Base-by-base conservation (phyloP, 2,113 vertebrate species). In the Ophiodon elongatus region DNA sequence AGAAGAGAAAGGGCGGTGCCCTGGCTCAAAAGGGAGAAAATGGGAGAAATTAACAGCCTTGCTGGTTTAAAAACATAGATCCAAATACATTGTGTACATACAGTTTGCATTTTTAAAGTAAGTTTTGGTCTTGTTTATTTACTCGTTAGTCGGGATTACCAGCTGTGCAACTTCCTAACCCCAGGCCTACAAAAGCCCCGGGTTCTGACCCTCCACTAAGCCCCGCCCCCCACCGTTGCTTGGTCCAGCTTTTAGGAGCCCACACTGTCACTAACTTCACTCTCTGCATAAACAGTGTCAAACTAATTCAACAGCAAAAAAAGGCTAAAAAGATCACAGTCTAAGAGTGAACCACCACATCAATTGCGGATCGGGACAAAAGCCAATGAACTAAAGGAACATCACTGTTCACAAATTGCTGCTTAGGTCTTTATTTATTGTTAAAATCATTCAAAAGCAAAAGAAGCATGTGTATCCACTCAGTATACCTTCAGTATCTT, bases 41-140 rank as follows among this genome's bases (percentile, higher is more conserved):
- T 35, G 31, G 69, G 17, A 81, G 13, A 82, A 69, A 83, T 39
- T 1, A 77, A 67, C 14, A 73, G 29, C 45, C 74, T 59, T 5
- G 62, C 35, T 87, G 77, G 19, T 79, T 62, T 56, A 0, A 68
- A 79, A 73, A 86, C 57, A 88, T 33, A 47, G 14, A 76, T 70
- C 21, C 27, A 59, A 65, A 65, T 33, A 69, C 27, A 29, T 66
- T 39, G 25, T 84, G 9, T 41, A 21, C 39, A 23, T 41, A 45
- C 11, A 54, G 17, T 41, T 23, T 8, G 11, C 21, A 68, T 43
- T 68, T 56, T 25, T 57, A 9, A 8, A 23, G 21, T 43, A 43
- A 35, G n/a, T 35, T 54, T 15, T 25, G 21, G 33, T 66, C 17
- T 13, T 23, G 5, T 60, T 45, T 77, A 31, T 76, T 41, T 43